Evolutionary conservation across 1,140 invertebrate species (phyloP).

Genomic region (Choristoneura fumiferana): DNA sequence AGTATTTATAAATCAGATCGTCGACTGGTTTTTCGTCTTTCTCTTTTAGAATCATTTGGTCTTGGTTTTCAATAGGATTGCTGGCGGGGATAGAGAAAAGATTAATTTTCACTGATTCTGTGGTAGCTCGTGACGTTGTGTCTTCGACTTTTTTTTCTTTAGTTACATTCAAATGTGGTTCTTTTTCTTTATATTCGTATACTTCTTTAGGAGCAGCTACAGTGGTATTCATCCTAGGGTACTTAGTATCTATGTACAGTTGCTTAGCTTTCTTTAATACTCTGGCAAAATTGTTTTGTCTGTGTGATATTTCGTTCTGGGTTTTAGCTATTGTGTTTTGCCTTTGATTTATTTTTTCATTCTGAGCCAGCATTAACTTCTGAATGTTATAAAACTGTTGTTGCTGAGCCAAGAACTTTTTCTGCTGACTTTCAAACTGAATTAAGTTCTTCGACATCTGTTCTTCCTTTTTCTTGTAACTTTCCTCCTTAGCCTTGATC

Average conservation of each 20-base stretch:
- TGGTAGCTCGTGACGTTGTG: conserved; percentile 28
- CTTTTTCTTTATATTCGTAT: conserved; percentile 17
- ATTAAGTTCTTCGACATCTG: conserved; percentile 51
- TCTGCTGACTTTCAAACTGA: conserved; percentile 64
- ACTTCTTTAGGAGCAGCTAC: conserved; percentile 24
- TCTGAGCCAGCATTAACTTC: conserved; percentile 58
- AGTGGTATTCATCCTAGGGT: conserved; percentile 22
- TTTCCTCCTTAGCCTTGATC: conserved; percentile 40
- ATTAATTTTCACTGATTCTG: conserved; percentile 62
- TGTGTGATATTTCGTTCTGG: conserved; percentile 58
- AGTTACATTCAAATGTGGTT: not conserved
- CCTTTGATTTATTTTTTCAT: conserved; percentile 62
- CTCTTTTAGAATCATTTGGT: conserved; percentile 51
- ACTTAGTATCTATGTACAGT: conserved; percentile 36
- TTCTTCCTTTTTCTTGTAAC: conserved; percentile 43
- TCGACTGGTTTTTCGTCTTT: conserved; percentile 61
- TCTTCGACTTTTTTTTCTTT: conserved; percentile 21
- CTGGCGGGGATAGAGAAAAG: conserved; percentile 51
- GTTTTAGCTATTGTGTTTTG: conserved; percentile 58
- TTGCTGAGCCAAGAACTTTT: conserved; percentile 62
- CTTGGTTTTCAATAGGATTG: conserved; percentile 44
- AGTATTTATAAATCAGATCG: conserved; percentile 67
- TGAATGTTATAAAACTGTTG: conserved; percentile 62
- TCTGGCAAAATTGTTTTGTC: conserved; percentile 59
- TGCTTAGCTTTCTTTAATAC: conserved; percentile 62